Evolutionary conservation across 2,113 vertebrate species (phyloP), one percentile per base, ranked within the genome.

Genomic region (Perca fluviatilis): DNA sequence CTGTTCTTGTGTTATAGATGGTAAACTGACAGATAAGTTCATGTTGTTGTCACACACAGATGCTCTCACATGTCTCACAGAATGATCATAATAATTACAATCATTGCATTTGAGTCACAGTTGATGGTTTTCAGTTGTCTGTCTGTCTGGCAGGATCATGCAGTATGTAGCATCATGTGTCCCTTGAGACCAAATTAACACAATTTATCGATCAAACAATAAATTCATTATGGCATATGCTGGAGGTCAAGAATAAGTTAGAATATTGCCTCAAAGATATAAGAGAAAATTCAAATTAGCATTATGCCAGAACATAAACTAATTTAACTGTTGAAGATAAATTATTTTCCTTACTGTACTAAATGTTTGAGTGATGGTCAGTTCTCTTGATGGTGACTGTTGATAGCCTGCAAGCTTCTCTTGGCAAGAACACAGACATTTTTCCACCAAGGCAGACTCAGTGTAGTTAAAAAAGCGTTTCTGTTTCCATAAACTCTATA

Each of bases 381-480:
- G 65, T 54, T 33, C 23, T 68, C 30, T 27, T n/a, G 40, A 73
- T 62, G 53, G 49, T 82, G 49, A 23, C 23, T 5, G 15, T 13
- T 73, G 40, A 64, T 43, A 33, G 12, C 11, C 21, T 54, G 66
- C 50, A 21, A 47, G 49, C 33, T 68, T 53, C 40, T 67, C 18
- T n/a, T 19, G 14, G 47, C 47, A 46, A 25, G 23, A 62, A 25
- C 57, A 54, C 49, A 69, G 9, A 49, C 18, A 25, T 27, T 9
- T 33, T 47, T 73, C 46, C 5, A 72, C 51, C 23, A 21, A 75
- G 23, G 66, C 61, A 68, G 71, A 80, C 64, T 80, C 70, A 69
- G 27, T 79, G 66, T 68, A 75, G 83, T 83, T 84, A 83, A 84
- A 81, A 81, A 69, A 53, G 36, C 27, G 53, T 25, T 36, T 62